Base-by-base conservation (phyloP, 2,888 invertebrate genomes). In the Oxyteleia sp. region DNA sequence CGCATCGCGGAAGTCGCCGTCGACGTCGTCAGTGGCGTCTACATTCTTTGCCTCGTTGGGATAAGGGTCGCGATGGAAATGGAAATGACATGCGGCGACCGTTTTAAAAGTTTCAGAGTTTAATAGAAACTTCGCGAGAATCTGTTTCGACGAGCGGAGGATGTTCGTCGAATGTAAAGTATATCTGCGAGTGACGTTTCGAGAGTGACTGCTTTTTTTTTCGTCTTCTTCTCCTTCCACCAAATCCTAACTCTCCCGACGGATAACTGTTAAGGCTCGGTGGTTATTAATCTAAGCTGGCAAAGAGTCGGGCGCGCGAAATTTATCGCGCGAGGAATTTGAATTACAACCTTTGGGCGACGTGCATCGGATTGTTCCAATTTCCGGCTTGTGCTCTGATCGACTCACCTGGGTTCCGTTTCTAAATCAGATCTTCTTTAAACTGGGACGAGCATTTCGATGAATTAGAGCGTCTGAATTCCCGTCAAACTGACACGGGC, bases 1-100 rank as follows among this genome's bases (percentile, higher is more conserved):
- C 85, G 87, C 86, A 84, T 84, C 84, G 82, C 76, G 72, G 85
- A 87, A 84, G 81, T 81, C 85, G 82, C 64, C 68, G 71, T 51
- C 72, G 74, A 43, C 47, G 69, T 45, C 63, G 49, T 53, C 59
- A 61, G 26, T 35, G 51, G 51, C 74, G 64, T 71, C 71, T 61
- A 64, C 76, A 57, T 76, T 82, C 64, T 32, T 59, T 59, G 74
- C 35, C 38, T 64, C 57, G 68, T 57, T 47, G 53, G 32, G 82
- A 79, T 83, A 72, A 78, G 83, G 64, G 68, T 55, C 16, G 74
- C 63, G 61, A 83, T 35, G 69, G 16, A 68, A 71, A 75, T 71
- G 59, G 74, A 72, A 81, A 83, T 84, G 75, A 80, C 83, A 64
- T 61, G 83, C 75, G 47, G 75, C 79, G 68, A 41, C 71, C 71